Evolutionary conservation across 2,888 invertebrate species (phyloP).

Genomic region (Leucoma salicis): DNA sequence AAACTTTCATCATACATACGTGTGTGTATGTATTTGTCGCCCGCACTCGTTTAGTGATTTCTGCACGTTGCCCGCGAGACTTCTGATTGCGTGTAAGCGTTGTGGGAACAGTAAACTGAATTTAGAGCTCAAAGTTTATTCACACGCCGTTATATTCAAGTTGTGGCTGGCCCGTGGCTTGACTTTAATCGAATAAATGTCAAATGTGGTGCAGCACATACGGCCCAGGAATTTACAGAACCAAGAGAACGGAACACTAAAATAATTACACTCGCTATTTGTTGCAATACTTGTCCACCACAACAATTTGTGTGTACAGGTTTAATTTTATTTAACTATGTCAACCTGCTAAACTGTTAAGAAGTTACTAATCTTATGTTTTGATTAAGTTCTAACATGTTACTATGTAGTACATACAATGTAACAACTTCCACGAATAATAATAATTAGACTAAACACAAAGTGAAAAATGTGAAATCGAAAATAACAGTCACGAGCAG

Average conservation of each 20-base stretch:
- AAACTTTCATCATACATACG: neutral
- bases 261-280: neutral
- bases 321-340: too few species aligned
- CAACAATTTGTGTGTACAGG: too few species aligned
- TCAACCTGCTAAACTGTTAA: too few species aligned
- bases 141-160: slow-evolving; percentile 47
- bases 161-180: slow-evolving; percentile 36
- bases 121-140: slow-evolving; percentile 54
- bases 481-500: too few species aligned
- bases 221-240: slow-evolving; percentile 7
- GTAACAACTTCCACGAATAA: too few species aligned
- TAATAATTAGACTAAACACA: too few species aligned
- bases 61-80: neutral
- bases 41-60: neutral
- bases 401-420: too few species aligned
- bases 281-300: neutral
- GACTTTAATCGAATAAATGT: slow-evolving; percentile 64
- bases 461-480: too few species aligned
- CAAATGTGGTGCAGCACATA: slow-evolving; percentile 42
- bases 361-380: too few species aligned
- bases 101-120: slow-evolving; percentile 36
- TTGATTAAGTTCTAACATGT: too few species aligned
- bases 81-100: neutral
- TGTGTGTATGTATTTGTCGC: neutral
- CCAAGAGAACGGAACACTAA: neutral